Evolutionary conservation across 2,113 vertebrate genomes (phyloP).

Genomic region (Zootoca vivipara): DNA sequence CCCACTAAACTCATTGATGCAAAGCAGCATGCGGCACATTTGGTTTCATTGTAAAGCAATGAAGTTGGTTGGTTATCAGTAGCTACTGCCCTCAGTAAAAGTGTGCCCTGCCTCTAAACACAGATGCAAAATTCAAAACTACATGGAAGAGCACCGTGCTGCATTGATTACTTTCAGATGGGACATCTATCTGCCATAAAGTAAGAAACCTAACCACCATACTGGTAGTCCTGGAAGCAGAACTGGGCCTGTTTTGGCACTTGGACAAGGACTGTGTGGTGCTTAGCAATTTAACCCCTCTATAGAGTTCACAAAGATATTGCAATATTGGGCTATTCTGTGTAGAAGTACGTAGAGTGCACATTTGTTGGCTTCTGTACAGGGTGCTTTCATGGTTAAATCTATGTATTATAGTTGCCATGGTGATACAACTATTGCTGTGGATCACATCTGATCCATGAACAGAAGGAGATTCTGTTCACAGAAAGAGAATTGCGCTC

Average conservation of each 20-base stretch:
- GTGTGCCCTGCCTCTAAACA: background rate
- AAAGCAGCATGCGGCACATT: background rate
- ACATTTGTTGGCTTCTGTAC: slow-evolving; percentile 41
- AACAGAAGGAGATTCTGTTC: background rate
- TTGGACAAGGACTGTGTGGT: background rate
- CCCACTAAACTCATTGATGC: background rate
- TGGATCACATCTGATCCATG: background rate
- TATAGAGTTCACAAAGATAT: background rate
- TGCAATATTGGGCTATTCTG: background rate
- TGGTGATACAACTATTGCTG: slow-evolving; percentile 2
- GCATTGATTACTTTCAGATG: slow-evolving; percentile 3
- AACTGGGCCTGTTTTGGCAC: background rate
- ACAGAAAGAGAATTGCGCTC: background rate
- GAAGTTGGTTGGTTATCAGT: background rate
- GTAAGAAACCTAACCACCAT: background rate
- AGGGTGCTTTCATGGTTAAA: slow-evolving; percentile 19
- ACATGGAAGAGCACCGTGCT: background rate
- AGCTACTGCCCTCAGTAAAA: background rate
- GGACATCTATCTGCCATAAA: background rate
- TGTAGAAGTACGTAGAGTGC: slow-evolving; percentile 29
- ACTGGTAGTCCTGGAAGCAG: background rate
- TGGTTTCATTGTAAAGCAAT: background rate
- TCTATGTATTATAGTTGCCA: background rate
- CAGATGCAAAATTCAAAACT: background rate
- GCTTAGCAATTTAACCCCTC: slow-evolving; percentile 26